A percentile compares a stretch with the other conserved stretches of the same genome.
Evolutionary conservation across 2,888 invertebrate genomes (phyloP).

Genomic region (Athalia rosae): DNA sequence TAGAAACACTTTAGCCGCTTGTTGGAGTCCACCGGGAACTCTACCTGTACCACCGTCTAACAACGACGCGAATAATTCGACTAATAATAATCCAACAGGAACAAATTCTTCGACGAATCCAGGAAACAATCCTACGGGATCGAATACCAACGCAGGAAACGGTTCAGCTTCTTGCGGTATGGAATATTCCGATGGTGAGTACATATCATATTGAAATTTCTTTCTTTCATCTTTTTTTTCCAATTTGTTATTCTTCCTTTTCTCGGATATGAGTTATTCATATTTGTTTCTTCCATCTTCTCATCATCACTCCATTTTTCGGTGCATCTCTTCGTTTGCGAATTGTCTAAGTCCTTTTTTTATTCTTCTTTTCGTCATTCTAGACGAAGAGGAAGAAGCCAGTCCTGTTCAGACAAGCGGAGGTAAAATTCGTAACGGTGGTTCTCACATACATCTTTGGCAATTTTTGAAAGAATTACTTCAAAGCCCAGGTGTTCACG

Average conservation of each 20-base stretch:
- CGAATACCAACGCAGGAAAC: constrained; percentile 58
- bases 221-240: neutral
- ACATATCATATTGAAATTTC: neutral
- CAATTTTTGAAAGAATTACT: constrained; percentile 98
- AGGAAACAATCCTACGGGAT: constrained; percentile 58
- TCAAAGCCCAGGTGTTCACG: constrained; percentile 90
- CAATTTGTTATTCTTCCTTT: no score
- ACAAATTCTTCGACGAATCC: constrained; percentile 54
- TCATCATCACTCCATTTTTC: no score
- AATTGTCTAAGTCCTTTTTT: constrained; percentile 15
- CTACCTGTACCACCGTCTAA: constrained; percentile 54
- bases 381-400: constrained; percentile 79
- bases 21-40: constrained; percentile 70
- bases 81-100: constrained; percentile 44
- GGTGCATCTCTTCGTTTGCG: no score
- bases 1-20: constrained; percentile 72
- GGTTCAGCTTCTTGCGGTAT: constrained; percentile 71
- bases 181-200: constrained; percentile 84
- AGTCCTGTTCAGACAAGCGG: constrained; percentile 54
- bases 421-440: constrained; percentile 74
- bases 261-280: no score
- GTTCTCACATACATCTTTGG: constrained; percentile 98
- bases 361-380: constrained; percentile 52
- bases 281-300: no score
- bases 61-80: constrained; percentile 10